Conservation (phyloP, 2,797 vertebrate genomes). For the Sarcoramphus papa region DNA sequence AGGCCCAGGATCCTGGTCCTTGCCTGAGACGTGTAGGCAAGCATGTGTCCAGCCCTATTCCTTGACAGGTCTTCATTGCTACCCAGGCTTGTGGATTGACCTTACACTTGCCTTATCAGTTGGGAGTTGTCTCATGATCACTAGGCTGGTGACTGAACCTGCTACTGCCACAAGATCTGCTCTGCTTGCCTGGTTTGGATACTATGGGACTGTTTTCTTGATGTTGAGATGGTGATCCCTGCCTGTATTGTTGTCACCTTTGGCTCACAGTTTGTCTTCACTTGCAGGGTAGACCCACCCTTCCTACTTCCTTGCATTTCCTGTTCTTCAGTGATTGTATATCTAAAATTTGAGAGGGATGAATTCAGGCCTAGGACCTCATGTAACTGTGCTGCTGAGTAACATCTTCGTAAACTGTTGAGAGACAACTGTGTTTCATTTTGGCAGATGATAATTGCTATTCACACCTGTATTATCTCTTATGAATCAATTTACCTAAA, state of each 20-base stretch:
- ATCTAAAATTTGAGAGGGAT: not conserved
- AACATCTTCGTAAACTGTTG: not conserved
- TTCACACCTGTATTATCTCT: not conserved
- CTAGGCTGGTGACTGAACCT: not conserved
- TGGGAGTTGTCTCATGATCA: not conserved
- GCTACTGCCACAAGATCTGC: not conserved
- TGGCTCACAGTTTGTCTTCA: not conserved
- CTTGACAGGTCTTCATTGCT: not conserved
- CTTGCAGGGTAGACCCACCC: not conserved
- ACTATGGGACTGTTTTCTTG: not conserved
- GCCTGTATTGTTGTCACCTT: not conserved
- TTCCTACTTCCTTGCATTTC: not conserved
- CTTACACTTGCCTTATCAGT: not conserved
- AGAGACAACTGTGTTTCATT: not conserved
- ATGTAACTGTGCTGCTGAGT: not conserved
- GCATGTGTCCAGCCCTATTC: not conserved
- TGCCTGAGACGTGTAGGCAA: not conserved
- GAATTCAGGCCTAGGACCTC: not conserved
- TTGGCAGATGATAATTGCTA: not conserved
- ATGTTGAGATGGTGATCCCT: not conserved
- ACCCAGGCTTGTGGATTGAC: not conserved
- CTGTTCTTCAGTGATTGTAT: not conserved
- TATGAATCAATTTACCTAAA: not conserved
- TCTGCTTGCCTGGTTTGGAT: not conserved
- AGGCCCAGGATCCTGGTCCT: not conserved